phyloP scores from a whole-genome alignment of 2,113 vertebrate genomes.

The Ahaetulla prasina region DNA sequence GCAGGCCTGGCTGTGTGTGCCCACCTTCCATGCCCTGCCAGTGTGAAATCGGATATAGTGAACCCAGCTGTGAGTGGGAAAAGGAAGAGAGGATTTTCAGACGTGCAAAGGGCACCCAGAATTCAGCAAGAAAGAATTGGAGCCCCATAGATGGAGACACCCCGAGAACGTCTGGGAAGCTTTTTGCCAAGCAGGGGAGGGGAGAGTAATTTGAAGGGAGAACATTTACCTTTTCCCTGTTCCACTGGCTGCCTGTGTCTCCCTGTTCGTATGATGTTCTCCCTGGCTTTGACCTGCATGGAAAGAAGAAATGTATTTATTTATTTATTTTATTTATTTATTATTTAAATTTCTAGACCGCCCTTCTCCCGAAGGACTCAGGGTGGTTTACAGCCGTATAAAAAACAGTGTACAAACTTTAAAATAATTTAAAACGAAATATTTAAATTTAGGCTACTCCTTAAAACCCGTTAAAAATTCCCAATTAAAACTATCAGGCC shows the following conservation, averaged over 20 bases:
- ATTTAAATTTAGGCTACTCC: too few species aligned
- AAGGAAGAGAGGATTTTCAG: background rate
- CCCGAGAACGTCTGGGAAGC: background rate
- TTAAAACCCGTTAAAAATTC: too few species aligned
- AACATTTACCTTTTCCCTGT: conserved; percentile 52
- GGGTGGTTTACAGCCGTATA: too few species aligned
- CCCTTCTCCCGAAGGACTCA: too few species aligned
- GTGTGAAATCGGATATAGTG: background rate
- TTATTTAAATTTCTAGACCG: too few species aligned
- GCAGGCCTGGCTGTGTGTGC: background rate
- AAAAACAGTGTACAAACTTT: too few species aligned
- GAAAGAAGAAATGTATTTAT: conserved; percentile 46
- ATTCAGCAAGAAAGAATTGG: background rate
- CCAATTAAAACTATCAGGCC: too few species aligned
- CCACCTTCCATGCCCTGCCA: background rate
- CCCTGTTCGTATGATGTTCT: conserved; percentile 52
- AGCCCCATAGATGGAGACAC: background rate
- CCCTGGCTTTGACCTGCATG: conserved; percentile 71
- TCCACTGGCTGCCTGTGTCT: conserved; percentile 42
- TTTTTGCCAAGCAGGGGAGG: background rate
- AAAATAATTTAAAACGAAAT: too few species aligned
- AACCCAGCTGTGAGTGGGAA: background rate
- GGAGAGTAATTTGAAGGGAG: background rate
- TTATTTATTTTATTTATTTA: too few species aligned
- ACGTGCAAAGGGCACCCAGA: background rate